Conservation (phyloP, 2,113 vertebrate species). For the Galbula dea region DNA sequence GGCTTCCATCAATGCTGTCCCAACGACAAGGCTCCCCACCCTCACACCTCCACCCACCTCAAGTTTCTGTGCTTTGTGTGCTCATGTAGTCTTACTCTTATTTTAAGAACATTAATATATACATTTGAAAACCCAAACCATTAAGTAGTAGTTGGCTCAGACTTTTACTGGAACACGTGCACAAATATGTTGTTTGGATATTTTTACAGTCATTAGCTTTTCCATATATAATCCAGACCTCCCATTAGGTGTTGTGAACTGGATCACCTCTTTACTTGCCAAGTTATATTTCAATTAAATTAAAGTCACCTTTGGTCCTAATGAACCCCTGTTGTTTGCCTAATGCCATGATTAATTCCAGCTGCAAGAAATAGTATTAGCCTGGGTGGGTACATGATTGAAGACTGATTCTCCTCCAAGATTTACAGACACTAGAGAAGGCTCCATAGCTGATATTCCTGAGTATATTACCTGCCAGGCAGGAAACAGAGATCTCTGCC, state of each 20-base stretch:
- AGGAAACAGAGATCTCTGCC: constrained; percentile 8
- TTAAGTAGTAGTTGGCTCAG: constrained; percentile 47
- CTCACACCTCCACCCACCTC: background rate
- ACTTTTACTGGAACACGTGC: constrained; percentile 62
- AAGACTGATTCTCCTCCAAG: constrained; percentile 34
- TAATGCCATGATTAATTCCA: constrained; percentile 69
- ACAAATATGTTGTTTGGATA: constrained; percentile 68
- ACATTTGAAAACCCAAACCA: constrained; percentile 29
- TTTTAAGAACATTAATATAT: constrained; percentile 45
- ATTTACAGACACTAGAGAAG: constrained; percentile 24
- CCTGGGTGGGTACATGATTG: constrained; percentile 36
- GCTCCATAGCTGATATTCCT: constrained; percentile 17
- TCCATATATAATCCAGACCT: constrained; percentile 67
- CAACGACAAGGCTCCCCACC: background rate
- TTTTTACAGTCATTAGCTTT: constrained; percentile 69
- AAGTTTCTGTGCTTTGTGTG: background rate
- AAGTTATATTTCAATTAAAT: constrained; percentile 73
- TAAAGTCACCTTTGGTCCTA: constrained; percentile 71
- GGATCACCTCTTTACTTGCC: constrained; percentile 56
- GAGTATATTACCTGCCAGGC: background rate
- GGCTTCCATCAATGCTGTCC: background rate
- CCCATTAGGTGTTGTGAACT: constrained; percentile 70
- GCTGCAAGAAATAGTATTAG: constrained; percentile 52
- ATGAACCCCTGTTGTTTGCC: constrained; percentile 69
- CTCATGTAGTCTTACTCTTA: constrained; percentile 15